Evolutionary conservation across 2,113 vertebrate species (phyloP), one percentile per base, ranked within the genome.

Genomic region (Mustela lutreola): DNA sequence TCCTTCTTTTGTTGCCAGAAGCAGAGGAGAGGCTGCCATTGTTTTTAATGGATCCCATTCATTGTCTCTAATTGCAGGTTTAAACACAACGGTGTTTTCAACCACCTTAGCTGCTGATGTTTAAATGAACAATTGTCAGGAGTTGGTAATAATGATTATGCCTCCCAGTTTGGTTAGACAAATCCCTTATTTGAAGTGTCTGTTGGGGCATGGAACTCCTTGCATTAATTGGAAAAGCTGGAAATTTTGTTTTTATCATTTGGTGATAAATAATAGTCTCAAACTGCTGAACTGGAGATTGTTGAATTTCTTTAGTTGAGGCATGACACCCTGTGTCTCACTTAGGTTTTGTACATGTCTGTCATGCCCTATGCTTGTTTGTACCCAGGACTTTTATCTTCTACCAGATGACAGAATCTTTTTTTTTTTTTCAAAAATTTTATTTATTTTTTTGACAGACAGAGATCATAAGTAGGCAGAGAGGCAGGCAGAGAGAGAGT

Each of bases 1-100:
- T 60, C 33, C 48, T 88, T 94, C 86, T 91, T 96, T 85, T 90
- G 79, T 81, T 88, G 63, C n/a, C 53, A 24, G 36, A 97, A 89
- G 42, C 95, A 85, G 62, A 85, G 42, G 63, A 75, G 42, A 87
- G 78, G 0, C 0, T 95, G 92, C 65, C 80, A n/a, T 39, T 45
- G 76, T 92, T 94, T 89, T 86, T 80, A 95, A 81, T 88, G 90
- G 56, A 67, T 31, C 8, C 4, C 60, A 5, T 91, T 98, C 26
- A 15, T 97, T 93, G 24, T 73, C 92, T 93, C 81, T 71, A 85
- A 82, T 5, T 93, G 0, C 56, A 65, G 58, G 36, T 33, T 78
- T 48, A 50, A n/a, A 75, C 73, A 63, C 42, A 26, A 6, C 28
- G 36, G 48, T 82, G 4, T 33, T 67, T 56, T 36, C 75, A 33